A percentile compares a stretch with the other conserved stretches of the same genome.
Conservation (phyloP, 2,113 vertebrate species). For the Pipa parva region DNA sequence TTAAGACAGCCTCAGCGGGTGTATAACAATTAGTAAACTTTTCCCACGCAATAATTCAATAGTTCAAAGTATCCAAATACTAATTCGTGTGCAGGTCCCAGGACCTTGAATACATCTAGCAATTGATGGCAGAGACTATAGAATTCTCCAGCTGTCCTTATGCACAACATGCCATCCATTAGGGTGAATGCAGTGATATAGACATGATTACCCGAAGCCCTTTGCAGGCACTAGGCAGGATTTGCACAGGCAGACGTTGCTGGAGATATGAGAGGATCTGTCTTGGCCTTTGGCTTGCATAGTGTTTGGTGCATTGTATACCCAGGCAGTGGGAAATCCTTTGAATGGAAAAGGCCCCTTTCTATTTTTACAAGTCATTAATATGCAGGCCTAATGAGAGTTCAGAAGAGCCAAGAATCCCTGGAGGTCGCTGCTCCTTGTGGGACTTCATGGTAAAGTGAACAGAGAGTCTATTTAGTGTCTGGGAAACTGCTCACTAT, state of each 20-base stretch:
- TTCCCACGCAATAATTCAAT: neutral
- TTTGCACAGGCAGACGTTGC: slow-evolving; percentile 33
- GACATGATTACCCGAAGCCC: slow-evolving; percentile 49
- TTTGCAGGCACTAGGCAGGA: slow-evolving; percentile 51
- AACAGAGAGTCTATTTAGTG: slow-evolving; percentile 79
- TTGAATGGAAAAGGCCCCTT: slow-evolving; percentile 54
- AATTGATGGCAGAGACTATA: slow-evolving; percentile 27
- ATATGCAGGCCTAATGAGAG: slow-evolving; percentile 84
- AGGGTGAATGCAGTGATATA: slow-evolving; percentile 14
- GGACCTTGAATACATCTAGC: slow-evolving; percentile 20
- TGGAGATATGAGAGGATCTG: slow-evolving; percentile 31
- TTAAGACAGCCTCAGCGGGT: neutral
- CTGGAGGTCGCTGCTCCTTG: slow-evolving; percentile 69
- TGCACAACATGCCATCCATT: slow-evolving; percentile 37
- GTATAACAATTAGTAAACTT: neutral
- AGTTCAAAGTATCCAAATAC: neutral
- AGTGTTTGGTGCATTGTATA: slow-evolving; percentile 31
- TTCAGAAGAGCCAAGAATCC: slow-evolving; percentile 72
- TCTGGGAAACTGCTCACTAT: slow-evolving; percentile 78
- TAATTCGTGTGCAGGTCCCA: slow-evolving; percentile 12
- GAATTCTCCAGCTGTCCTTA: slow-evolving; percentile 45
- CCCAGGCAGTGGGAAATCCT: slow-evolving; percentile 26
- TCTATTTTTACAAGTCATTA: slow-evolving; percentile 81
- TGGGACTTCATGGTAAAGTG: slow-evolving; percentile 72
- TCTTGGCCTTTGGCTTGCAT: slow-evolving; percentile 32